Evolutionary conservation across 2,888 invertebrate species (phyloP).

Genomic region (Crocallis elinguaria): DNA sequence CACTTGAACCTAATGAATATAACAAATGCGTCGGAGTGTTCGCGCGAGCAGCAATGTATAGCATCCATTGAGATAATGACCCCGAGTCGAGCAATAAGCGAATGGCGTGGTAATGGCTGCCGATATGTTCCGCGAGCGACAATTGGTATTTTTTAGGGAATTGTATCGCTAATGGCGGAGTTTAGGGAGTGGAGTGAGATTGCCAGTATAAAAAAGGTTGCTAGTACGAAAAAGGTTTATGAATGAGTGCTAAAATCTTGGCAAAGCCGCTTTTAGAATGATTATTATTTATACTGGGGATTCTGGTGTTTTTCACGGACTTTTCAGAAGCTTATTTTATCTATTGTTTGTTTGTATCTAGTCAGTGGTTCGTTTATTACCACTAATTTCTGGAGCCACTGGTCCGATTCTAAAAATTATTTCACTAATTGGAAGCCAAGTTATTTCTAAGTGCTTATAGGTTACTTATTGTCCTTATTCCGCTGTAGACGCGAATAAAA

Average conservation of each 20-base stretch:
- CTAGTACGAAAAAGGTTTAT: background rate
- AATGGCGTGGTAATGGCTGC: constrained; percentile 39
- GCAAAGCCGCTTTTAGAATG: background rate
- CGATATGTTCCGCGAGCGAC: constrained; percentile 36
- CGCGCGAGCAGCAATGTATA: constrained; percentile 64
- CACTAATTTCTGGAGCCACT: too few species aligned
- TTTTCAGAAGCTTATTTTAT: too few species aligned
- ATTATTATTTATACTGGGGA: too few species aligned
- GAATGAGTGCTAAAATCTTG: background rate
- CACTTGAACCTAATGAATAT: constrained; percentile 63
- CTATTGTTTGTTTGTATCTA: too few species aligned
- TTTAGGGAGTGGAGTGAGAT: constrained; percentile 10
- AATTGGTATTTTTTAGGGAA: constrained; percentile 32
- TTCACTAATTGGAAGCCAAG: too few species aligned
- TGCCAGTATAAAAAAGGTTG: background rate
- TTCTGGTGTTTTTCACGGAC: too few species aligned
- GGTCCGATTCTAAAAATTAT: too few species aligned
- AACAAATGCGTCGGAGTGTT: constrained; percentile 56
- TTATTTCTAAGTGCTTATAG: too few species aligned
- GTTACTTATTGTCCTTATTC: too few species aligned
- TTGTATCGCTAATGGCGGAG: constrained; percentile 18
- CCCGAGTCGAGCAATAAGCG: constrained; percentile 46
- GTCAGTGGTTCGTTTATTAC: too few species aligned
- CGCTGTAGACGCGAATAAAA: too few species aligned
- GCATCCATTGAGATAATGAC: constrained; percentile 62